Percentiles rank a stretch among this genome's conserved stretches.
Conservation (phyloP, 2,797 vertebrate species). For the Pseudochirops cupreus region DNA sequence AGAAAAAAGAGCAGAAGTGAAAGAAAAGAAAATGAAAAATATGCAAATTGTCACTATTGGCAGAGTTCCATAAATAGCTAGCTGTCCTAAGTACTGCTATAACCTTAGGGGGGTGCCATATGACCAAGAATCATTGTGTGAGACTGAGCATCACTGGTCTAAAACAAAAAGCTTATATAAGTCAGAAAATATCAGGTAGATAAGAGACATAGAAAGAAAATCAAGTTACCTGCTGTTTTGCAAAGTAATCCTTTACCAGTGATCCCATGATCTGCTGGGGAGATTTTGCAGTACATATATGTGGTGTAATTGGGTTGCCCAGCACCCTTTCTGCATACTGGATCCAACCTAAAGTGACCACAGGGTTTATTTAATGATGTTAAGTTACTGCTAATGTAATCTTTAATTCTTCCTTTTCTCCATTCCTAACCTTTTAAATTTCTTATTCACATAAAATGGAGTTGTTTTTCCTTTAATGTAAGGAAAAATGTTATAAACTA, state of each 20-base stretch:
- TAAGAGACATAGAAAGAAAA: neutral
- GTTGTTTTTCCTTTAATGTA: neutral
- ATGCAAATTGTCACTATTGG: neutral
- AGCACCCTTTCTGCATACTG: conserved; percentile 95
- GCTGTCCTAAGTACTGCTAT: neutral
- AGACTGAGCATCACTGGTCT: neutral
- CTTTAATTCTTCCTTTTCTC: neutral
- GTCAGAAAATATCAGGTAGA: neutral
- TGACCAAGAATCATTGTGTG: neutral
- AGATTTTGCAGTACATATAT: conserved; percentile 96
- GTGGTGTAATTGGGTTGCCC: conserved; percentile 93
- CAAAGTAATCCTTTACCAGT: conserved; percentile 96
- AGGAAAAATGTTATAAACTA: neutral
- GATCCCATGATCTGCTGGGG: conserved; percentile 98
- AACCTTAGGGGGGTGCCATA: neutral
- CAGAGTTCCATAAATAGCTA: neutral
- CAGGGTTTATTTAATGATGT: neutral
- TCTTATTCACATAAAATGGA: neutral
- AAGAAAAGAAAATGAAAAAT: neutral
- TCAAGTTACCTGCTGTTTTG: conserved; percentile 87
- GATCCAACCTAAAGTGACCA: conserved; percentile 92
- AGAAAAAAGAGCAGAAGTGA: neutral
- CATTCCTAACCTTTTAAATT: neutral
- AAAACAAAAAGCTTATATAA: neutral
- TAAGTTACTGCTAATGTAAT: neutral